phyloP scores from a whole-genome alignment of 2,888 invertebrate genomes.

The Zootermopsis nevadensis region DNA sequence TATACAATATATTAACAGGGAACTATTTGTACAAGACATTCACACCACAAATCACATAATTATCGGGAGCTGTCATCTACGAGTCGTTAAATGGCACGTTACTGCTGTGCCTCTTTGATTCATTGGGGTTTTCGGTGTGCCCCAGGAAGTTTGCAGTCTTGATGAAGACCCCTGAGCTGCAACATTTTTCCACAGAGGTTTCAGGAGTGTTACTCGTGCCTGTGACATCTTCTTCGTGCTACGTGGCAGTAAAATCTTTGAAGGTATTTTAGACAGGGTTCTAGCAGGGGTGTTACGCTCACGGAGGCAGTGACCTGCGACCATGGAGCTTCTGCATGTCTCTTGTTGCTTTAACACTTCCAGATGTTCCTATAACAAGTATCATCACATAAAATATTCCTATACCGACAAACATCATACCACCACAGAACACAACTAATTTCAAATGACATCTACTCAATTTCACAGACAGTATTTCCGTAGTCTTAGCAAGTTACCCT shows the following conservation, averaged over 20 bases:
- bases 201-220: neutral
- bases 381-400: too few species aligned
- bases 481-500: too few species aligned
- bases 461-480: too few species aligned
- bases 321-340: constrained; percentile 12
- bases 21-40: neutral
- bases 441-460: too few species aligned
- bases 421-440: too few species aligned
- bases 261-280: neutral
- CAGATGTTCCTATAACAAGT: constrained; percentile 27
- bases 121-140: neutral
- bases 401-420: too few species aligned
- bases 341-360: neutral
- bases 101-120: neutral
- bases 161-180: neutral
- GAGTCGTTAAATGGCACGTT: neutral
- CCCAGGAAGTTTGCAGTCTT: neutral
- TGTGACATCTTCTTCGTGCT: neutral
- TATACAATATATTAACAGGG: too few species aligned
- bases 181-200: neutral
- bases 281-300: constrained; percentile 14
- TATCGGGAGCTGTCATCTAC: neutral
- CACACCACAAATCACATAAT: constrained; percentile 9
- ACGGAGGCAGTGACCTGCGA: neutral
- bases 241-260: neutral